Evolutionary conservation across 2,888 invertebrate genomes (phyloP), one percentile per base, ranked within the genome.

Genomic region (Colostygia pectinataria): DNA sequence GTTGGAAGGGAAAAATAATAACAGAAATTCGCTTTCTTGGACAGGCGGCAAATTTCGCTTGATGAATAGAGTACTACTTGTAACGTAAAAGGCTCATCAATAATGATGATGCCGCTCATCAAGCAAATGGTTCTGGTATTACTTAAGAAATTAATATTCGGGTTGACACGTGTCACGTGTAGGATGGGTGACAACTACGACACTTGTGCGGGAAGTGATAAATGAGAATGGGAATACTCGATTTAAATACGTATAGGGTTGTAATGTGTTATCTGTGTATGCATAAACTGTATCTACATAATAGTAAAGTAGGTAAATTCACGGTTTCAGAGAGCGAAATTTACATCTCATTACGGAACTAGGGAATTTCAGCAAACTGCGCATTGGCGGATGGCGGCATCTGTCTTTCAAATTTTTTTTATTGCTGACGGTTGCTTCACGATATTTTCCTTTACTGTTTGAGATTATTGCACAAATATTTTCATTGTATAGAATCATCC

Each of bases 61-160:
- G 68, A 74, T 68, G 70, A 65, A 70, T 61, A 61, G 59, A 57
- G 52, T 60, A 61, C 65, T 70, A 63, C 58, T 53, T 53, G 58
- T 59, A 55, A 67, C 65, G 65, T 66, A 65, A 68, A 74, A 71
- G 65, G 43, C 72, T 69, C 76, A 75, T 77, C 75, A 77, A 81
- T 81, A 80, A 79, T 69, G 65, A 71, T 65, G 71, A 58, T 64
- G 57, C 53, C 59, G 49, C 61, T 75, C 75, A 81, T 84, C 77
- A 80, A 75, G 67, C 63, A 75, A 80, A 81, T 81, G 81, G 47
- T 52, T 43, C 13, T 37, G 37, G 47, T 58, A 67, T 70, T 74
- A 76, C 77, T 81, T 83, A 83, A 76, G 77, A 74, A 80, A 84
- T 83, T 79, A 83, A 78, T 81, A 81, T 78, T 66, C 68, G 66